Evolutionary conservation across 1,140 invertebrate species (phyloP), one percentile per base, ranked within the genome.

Genomic region (Medauroidea extradentata): DNA sequence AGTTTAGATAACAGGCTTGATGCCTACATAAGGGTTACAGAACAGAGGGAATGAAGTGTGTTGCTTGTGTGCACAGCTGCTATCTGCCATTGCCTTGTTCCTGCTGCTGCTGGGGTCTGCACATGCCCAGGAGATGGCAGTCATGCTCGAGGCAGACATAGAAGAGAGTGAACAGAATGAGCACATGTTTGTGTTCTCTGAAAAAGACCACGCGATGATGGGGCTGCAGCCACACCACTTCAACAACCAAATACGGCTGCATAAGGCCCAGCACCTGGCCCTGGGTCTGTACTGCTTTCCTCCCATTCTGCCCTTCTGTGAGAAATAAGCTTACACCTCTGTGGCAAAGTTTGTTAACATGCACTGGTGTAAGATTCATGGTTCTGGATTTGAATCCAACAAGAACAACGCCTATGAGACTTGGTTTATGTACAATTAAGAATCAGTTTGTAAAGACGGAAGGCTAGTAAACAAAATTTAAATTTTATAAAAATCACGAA

Each of bases 91-190:
- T 34, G 69, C 71, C 39, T 70, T 79, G 60, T 73, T 75, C 52
- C 74, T 79, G 41, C 71, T 77, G 53, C 61, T 75, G 2, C 63
- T 80, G 38, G 76, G 73, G 16, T 53, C 78, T 48, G 69, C 71
- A 1, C 78, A 80, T 43, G 75, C 73, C 0, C 74, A 74, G 52
- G 73, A 75, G 21, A 77, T 79, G 23, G 71, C 74, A 46, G 71
- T 76, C 43, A 72, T 79, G 72, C 72, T 79, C 34, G 75, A 72
- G 16, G 75, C 75, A 44, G 78, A 80, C 38, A 78, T 75, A 1
- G 74, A 75, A 52, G 76, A 78, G 18, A 46, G 29, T 13, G 41
- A 50, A 39, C 27, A 14, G 4, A 9, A 46, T n/a, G 18, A 23
- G 43, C 43, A 9, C 18, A 23, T 46, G 43, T 53, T 64, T 14